Evolutionary conservation across 2,797 vertebrate species (phyloP).

Genomic region (Podarcis lilfordi): DNA sequence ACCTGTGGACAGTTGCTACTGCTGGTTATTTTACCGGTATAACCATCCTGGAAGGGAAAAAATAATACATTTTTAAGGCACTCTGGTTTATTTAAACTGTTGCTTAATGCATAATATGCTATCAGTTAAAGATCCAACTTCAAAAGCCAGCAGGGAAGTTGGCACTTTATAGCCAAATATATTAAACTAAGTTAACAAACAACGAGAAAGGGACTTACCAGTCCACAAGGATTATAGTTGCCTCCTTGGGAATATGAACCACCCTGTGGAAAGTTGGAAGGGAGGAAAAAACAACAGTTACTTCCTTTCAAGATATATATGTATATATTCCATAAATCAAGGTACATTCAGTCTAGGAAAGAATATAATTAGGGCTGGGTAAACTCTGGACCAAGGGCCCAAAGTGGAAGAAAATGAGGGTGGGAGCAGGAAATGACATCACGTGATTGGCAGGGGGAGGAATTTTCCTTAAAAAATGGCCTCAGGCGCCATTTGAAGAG

Average conservation of each 20-base stretch:
- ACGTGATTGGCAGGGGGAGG: no score
- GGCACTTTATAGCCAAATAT: neutral
- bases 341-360: neutral
- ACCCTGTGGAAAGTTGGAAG: neutral
- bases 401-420: no score
- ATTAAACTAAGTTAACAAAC: neutral
- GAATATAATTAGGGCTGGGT: no score
- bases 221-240: constrained; percentile 1
- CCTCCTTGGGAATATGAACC: neutral
- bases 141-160: neutral
- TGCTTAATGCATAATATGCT: neutral
- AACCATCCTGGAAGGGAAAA: neutral
- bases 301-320: neutral
- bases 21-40: constrained; percentile 9
- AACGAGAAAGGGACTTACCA: neutral
- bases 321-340: neutral
- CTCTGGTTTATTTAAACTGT: neutral
- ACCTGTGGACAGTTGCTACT: constrained; percentile 14
- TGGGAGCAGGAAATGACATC: no score
- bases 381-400: no score
- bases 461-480: no score
- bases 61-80: neutral
- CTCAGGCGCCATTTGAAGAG: no score
- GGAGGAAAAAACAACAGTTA: neutral
- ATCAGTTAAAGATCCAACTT: neutral